These are phyloP conservation scores for Guaruba guarouba DNA, from an alignment of 2,113 vertebrate species.

Conservation along the genomic window DNA sequence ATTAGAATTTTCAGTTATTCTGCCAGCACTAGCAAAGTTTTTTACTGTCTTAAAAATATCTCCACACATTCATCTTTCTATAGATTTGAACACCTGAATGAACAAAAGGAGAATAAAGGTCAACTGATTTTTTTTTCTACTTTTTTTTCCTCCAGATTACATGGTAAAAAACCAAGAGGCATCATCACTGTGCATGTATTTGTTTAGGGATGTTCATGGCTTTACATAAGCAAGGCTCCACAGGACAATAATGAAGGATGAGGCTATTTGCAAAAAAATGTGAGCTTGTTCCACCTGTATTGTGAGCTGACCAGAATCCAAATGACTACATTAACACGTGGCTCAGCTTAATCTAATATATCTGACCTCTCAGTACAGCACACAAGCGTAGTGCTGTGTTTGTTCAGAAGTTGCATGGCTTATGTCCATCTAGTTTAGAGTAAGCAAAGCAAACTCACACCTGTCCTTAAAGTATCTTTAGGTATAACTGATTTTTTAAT, in stretches of 20 bases:
- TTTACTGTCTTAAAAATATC: background rate
- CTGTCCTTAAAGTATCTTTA: background rate
- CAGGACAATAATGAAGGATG: background rate
- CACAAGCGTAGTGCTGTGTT: background rate
- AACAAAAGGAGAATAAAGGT: background rate
- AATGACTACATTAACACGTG: background rate
- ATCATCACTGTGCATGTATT: background rate
- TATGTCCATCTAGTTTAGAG: background rate
- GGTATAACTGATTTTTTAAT: background rate
- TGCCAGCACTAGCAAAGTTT: background rate
- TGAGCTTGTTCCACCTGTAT: background rate
- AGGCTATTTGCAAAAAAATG: background rate
- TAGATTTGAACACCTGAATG: background rate
- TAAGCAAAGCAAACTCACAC: background rate
- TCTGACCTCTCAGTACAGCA: background rate
- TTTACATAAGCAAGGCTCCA: background rate
- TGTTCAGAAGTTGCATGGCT: background rate
- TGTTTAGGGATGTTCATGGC: background rate
- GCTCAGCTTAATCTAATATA: background rate
- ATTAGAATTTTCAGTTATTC: background rate
- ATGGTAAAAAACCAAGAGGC: background rate
- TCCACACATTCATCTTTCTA: background rate
- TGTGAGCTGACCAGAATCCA: background rate
- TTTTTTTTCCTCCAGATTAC: fast-evolving
- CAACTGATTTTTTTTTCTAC: background rate